Evolutionary conservation across 2,888 invertebrate species (phyloP), one percentile per base, ranked within the genome.

Genomic region (Platynereis dumerilii): DNA sequence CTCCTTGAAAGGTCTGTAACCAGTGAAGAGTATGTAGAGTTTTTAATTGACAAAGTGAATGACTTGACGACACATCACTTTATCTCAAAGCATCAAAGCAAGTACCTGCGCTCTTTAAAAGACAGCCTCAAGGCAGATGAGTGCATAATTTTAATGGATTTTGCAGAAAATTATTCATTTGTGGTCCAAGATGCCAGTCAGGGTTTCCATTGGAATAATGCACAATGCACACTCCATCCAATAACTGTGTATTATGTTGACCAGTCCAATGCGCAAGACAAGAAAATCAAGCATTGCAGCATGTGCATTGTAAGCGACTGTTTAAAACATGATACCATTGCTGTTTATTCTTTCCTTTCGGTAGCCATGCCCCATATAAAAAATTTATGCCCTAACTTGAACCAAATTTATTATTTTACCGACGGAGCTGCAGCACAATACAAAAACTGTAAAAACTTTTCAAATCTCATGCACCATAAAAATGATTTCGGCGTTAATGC

Each of bases 361-460:
- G 17, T 10, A 20, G 24, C 17, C 3, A 22, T 52, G 3, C 7
- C 3, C 2, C 52, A 58, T 42, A 45, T 74, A 3, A 56, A 58
- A 24, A n/a, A 60, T 10, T 29, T 62, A 27, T 22, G 58, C 17
- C 58, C 58, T 54, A 0, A 26, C 17, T 5, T 34, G 7, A 5
- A 34, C 5, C 5, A 34, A 34, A 34, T 34, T 5, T 34, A 34
- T 34, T 34, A 73, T 58, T 68, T 73, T 10, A 65, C 66, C 42
- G 76, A 77, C 64, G 75, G 75, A 12, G 62, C 62, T 55, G 70
- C 69, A 12, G 27, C 60, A 7, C 75, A 76, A 53, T 75, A 75
- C 26, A 76, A 76, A 56, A 76, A 74, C 39, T 65, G 22, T 29
- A 74, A 74, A 29, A 73, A 74, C 52, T 65, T 77, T 39, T 15